Evolutionary conservation across 1,140 invertebrate genomes (phyloP), one percentile per base, ranked within the genome.

Genomic region (Pseudomyrmex dendroicus): DNA sequence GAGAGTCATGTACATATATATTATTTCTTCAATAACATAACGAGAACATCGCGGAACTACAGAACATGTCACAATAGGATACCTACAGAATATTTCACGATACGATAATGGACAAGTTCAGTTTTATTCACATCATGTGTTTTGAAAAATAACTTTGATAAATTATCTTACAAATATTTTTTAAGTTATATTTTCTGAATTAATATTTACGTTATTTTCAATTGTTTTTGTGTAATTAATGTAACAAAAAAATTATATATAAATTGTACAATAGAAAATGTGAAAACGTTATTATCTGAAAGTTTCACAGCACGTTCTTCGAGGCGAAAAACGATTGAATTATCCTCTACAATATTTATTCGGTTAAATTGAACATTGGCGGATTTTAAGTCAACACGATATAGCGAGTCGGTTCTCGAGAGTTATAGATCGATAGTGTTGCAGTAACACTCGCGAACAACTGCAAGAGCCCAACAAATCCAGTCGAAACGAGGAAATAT

Each of bases 1-100:
- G 35, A 35, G 5, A 35, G 35, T 70, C 56, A 70, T 35, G 66
- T 8, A 20, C 13, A 68, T 78, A 57, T 68, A 78, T 78, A 57
- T 78, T 78, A 57, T 78, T 8, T 12, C 25, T 8, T 35, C 2
- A 57, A 59, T 48, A 64, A 25, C 12, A n/a, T 44, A 50, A 68
- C 13, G 9, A 5, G n/a, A 48, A 46, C 15, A 52, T 22, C 5
- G 35, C 35, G 35, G 35, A 35, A 35, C 7, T 54, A 22, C 2
- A 48, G 12, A 25, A 35, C 64, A 35, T 54, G 8, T 15, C 1
- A 48, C n/a, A 17, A 57, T 52, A 52, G 13, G 22, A 62, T 78
- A 70, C 25, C 67, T 5, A 44, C 1, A 35, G 4, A 35, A 57
- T 68, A 68, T 68, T 12, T 57, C 12, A 56, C 12, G 52, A 2